phyloP scores from a whole-genome alignment of 2,113 vertebrate genomes.

The Sprattus sprattus region DNA sequence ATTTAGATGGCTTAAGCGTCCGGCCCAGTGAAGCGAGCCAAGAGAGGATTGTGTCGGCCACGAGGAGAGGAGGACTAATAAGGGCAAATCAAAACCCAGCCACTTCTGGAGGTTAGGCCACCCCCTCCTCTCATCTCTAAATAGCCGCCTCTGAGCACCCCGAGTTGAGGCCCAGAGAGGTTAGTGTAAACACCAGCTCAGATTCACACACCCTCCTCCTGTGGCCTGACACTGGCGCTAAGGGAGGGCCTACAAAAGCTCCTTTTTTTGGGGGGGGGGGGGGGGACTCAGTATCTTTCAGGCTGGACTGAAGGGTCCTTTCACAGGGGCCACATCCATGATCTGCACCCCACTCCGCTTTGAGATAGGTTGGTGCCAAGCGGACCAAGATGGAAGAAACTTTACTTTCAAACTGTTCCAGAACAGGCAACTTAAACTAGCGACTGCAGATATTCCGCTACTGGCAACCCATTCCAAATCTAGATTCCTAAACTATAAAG shows the following conservation, averaged over 20 bases:
- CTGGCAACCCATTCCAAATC: background rate
- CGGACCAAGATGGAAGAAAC: too few species aligned
- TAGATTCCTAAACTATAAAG: background rate
- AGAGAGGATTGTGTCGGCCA: slow-evolving; percentile 30
- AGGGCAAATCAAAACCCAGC: slow-evolving; percentile 57
- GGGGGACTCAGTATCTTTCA: background rate
- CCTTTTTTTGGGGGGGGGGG: slow-evolving; percentile 30
- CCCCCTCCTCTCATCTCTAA: slow-evolving; percentile 46
- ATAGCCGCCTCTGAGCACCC: slow-evolving; percentile 44
- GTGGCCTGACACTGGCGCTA: slow-evolving; percentile 20
- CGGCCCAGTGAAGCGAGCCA: slow-evolving; percentile 39
- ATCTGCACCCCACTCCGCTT: background rate
- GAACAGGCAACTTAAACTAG: background rate
- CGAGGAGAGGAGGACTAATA: slow-evolving; percentile 56
- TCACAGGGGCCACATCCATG: background rate
- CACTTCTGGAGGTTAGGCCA: slow-evolving; percentile 43
- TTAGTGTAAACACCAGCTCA: slow-evolving; percentile 49
- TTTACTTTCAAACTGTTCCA: background rate
- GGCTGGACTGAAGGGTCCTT: background rate
- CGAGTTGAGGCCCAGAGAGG: slow-evolving; percentile 31
- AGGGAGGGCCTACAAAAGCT: slow-evolving; percentile 43
- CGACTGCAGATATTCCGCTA: background rate
- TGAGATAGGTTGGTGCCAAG: too few species aligned
- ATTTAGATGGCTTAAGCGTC: background rate
- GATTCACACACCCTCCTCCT: slow-evolving; percentile 42